Base-by-base conservation (phyloP, 1,140 invertebrate genomes). In the Drosophila tristis region DNA sequence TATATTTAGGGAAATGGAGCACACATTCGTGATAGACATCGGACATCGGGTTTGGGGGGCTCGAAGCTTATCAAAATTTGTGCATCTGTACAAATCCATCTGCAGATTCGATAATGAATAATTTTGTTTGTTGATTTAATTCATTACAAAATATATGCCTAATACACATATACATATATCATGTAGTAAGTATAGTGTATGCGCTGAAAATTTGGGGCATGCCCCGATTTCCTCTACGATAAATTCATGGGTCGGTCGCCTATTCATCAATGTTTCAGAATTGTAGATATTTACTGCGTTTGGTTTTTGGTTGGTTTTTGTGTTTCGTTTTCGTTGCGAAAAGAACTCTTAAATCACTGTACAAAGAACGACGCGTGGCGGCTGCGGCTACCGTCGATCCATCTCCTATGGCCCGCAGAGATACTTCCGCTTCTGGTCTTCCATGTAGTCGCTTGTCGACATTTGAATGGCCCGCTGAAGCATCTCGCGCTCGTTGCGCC, bases 371-470 rank as follows among this genome's bases (percentile, higher is more conserved):
- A 39, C 16, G 35, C 13, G 45, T 45, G 11, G 48, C 9, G 4
- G 9, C 13, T 15, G 48, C 9, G 4, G 9, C 13, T 15, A 47
- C 31, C 9, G 3, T 29, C 9, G 2, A 0, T 35, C 6, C n/a
- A 15, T 54, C 61, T 39, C n/a, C 49, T 91, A 91, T 64, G 90
- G 86, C 31, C 90, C 86, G 43, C 74, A 84, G 5, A 91, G 58
- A 86, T 80, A 91, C 49, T 91, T 91, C 6, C 90, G 79, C 64
- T 91, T 90, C 45, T 91, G 91, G 56, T 92, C 78, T 48, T 92
- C 90, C 42, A 92, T 91, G 60, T 91, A 92, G 39, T 92, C 91
- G 7, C 87, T 81, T 31, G 91, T 91, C 9, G 91, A 92, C 80
- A 92, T 86, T 70, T 91, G 90, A 48, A 92, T 91, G 26, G 91